phyloP scores from a whole-genome alignment of 2,888 invertebrate genomes.

The Xanthorhoe designata region DNA sequence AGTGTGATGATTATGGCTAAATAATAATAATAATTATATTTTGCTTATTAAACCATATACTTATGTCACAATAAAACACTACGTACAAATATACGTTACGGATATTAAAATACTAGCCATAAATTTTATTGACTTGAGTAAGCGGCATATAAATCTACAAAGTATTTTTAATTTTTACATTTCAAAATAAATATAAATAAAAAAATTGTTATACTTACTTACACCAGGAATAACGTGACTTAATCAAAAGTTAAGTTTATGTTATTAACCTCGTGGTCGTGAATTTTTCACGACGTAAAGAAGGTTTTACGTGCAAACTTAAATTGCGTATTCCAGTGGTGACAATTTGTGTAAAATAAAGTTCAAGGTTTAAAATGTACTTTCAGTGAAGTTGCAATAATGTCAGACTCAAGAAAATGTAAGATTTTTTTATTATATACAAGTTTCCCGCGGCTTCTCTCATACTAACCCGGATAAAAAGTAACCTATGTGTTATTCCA shows the following conservation, averaged over 20 bases:
- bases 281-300: constrained; percentile 66
- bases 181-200: not conserved
- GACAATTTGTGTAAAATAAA: constrained; percentile 61
- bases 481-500: too few species aligned
- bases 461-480: too few species aligned
- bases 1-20: too few species aligned
- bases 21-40: too few species aligned
- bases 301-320: constrained; percentile 76
- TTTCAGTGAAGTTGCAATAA: not conserved
- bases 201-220: not conserved
- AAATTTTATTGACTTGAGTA: too few species aligned
- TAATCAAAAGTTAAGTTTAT: constrained; percentile 69
- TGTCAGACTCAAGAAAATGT: not conserved
- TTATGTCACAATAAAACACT: too few species aligned
- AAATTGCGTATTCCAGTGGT: constrained; percentile 71
- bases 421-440: not conserved
- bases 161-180: not conserved
- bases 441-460: not conserved
- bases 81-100: too few species aligned
- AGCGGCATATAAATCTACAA: not conserved
- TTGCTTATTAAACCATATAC: too few species aligned
- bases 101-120: too few species aligned
- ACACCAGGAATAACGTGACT: constrained; percentile 56
- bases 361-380: constrained; percentile 28
- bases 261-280: constrained; percentile 54